These are phyloP conservation scores for Brachionus rotundiformis DNA, from an alignment of 1,140 invertebrate genomes.

Conservation along the genomic window DNA sequence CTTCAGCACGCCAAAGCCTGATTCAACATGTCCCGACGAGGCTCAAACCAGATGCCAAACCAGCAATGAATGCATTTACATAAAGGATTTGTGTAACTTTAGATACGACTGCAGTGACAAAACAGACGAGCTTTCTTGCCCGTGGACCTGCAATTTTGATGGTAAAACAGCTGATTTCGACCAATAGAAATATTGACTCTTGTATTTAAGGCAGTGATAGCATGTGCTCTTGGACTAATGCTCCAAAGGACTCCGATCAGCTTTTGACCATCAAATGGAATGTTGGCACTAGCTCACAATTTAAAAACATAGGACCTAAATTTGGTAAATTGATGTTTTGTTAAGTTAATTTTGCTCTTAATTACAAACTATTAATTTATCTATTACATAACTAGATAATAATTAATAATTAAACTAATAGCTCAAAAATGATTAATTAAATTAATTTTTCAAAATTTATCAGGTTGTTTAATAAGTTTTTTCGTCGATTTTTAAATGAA, in stretches of 20 bases:
- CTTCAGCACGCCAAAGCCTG: slow-evolving; percentile 20
- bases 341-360: too few species aligned
- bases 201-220: neutral
- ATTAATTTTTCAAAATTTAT: too few species aligned
- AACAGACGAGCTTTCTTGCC: slow-evolving; percentile 59
- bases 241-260: neutral
- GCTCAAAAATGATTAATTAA: too few species aligned
- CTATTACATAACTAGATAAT: neutral
- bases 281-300: neutral
- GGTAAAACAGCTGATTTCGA: neutral
- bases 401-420: too few species aligned
- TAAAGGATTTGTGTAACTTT: slow-evolving; percentile 58
- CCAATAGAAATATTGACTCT: too few species aligned
- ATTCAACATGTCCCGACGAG: slow-evolving; percentile 6
- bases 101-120: slow-evolving; percentile 57
- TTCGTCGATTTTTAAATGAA: too few species aligned
- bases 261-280: slow-evolving; percentile 5
- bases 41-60: slow-evolving; percentile 21
- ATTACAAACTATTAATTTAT: neutral
- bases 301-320: neutral
- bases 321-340: neutral
- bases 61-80: slow-evolving; percentile 54
- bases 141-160: slow-evolving; percentile 52
- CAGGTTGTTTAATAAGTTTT: too few species aligned
- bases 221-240: slow-evolving; percentile 5